These are phyloP conservation scores for Chloropsis cyanopogon DNA, from an alignment of 2,113 vertebrate species.

Conservation along the genomic window DNA sequence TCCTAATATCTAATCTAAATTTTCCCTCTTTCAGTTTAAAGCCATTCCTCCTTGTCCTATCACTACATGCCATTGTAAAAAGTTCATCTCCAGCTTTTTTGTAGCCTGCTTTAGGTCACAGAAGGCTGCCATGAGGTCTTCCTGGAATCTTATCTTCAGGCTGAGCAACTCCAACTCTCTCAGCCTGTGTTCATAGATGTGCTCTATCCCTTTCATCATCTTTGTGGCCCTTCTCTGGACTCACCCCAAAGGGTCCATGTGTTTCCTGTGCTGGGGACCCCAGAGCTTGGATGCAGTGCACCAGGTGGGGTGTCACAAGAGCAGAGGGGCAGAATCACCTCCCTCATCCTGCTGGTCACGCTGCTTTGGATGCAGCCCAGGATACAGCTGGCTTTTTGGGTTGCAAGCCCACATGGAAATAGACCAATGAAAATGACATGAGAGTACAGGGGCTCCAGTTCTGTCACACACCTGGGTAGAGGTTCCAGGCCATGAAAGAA, in stretches of 20 bases:
- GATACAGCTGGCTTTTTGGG: not conserved
- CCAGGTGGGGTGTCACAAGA: not conserved
- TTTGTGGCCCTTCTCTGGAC: not conserved
- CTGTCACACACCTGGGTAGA: rapidly evolving
- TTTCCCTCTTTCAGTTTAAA: not conserved
- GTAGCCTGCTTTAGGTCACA: not conserved
- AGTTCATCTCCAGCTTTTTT: not conserved
- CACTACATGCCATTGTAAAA: not conserved
- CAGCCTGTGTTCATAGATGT: not conserved
- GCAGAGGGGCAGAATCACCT: not conserved
- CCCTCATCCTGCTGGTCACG: rapidly evolving
- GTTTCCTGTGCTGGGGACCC: not conserved
- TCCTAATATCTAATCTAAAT: not conserved
- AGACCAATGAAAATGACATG: too few species aligned
- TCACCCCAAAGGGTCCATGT: not conserved
- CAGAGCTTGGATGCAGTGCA: not conserved
- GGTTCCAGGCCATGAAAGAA: not conserved
- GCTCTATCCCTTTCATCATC: not conserved
- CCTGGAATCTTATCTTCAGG: not conserved
- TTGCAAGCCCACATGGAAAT: not conserved
- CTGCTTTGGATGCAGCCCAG: not conserved
- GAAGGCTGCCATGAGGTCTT: not conserved
- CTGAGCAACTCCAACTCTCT: not conserved
- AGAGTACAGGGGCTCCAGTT: not conserved
- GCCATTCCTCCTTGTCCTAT: not conserved